Evolutionary conservation across 2,797 vertebrate species (phyloP), one percentile per base, ranked within the genome.

Genomic region (Pogonophryne albipinna): DNA sequence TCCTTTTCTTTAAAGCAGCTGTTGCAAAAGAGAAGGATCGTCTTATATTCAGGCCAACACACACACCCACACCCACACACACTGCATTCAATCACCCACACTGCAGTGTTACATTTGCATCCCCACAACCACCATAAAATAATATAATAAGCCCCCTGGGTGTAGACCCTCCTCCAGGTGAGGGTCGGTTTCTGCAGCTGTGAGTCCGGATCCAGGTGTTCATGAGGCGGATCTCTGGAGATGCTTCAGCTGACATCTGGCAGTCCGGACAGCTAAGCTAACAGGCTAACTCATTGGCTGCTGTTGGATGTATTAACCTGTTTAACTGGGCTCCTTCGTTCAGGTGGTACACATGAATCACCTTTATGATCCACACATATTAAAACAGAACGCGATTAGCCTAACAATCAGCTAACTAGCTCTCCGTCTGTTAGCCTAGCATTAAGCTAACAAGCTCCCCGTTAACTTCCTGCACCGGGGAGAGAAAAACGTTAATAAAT

Each of bases 391-490:
- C 34, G 34, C 1, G 9, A 9, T 38, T 38, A 38, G 34, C 34
- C 34, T 38, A 38, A 7, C 34, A 38, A 9, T 9, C 34, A 9
- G 34, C 34, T 38, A 38, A 38, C 7, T 38, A 38, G 34, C 34
- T 38, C 7, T 9, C 34, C 34, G 34, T 2, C 34, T 38, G 6
- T 38, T 47, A 47, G 45, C 45, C 41, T 41, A 66, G 42, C 76
- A 44, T 77, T 17, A 17, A 66, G n/a, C 68, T 20, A 8, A 14
- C 23, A 31, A 61, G 74, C 76, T 60, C 49, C 60, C 58, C 45
- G 64, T 44, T 59, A 80, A 92, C 88, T 91, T 92, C 88, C 89
- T 91, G 88, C 80, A 49, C 42, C 34, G 5, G 2, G 16, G 2
- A 27, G 4, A 38, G 34, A 38, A 13, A 27, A 42, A 10, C n/a